Conservation (phyloP, 2,888 invertebrate species). For the Aphidoletes aphidimyza region DNA sequence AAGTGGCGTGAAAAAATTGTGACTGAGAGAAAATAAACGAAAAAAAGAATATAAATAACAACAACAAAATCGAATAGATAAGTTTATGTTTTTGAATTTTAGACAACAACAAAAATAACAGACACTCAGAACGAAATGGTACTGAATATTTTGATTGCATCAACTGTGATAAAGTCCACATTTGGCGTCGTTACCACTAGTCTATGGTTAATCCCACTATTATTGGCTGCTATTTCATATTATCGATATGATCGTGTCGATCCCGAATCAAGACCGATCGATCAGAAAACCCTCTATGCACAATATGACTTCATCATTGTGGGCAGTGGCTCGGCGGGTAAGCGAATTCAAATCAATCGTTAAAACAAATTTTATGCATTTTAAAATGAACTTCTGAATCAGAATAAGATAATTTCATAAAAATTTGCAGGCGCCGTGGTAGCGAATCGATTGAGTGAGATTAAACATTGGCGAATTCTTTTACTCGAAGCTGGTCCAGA, state of each 20-base stretch:
- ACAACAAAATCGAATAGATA: background rate
- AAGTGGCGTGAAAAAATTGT: too few relatives aligned
- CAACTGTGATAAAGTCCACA: slow-evolving; percentile 80
- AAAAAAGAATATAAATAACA: background rate
- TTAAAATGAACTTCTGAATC: too few relatives aligned
- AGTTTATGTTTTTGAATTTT: background rate
- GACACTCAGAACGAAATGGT: slow-evolving; percentile 69
- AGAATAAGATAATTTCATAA: too few relatives aligned
- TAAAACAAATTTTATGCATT: too few relatives aligned
- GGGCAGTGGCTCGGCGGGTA: slow-evolving; percentile 75
- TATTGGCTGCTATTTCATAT: slow-evolving; percentile 83
- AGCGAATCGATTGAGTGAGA: slow-evolving; percentile 82
- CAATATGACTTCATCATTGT: slow-evolving; percentile 88
- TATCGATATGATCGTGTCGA: slow-evolving; percentile 83
- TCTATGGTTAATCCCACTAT: slow-evolving; percentile 84
- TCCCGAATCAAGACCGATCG: slow-evolving; percentile 80
- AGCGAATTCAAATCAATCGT: background rate
- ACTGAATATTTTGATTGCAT: slow-evolving; percentile 78
- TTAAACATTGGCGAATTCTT: slow-evolving; percentile 80
- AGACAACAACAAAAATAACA: too few relatives aligned
- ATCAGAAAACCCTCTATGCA: slow-evolving; percentile 73
- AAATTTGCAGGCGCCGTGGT: slow-evolving; percentile 82
- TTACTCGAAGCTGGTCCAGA: slow-evolving; percentile 87
- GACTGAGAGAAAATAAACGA: background rate
- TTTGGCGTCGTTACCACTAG: slow-evolving; percentile 80